phyloP scores from a whole-genome alignment of 2,888 invertebrate genomes.

The Abscondita cerata region DNA sequence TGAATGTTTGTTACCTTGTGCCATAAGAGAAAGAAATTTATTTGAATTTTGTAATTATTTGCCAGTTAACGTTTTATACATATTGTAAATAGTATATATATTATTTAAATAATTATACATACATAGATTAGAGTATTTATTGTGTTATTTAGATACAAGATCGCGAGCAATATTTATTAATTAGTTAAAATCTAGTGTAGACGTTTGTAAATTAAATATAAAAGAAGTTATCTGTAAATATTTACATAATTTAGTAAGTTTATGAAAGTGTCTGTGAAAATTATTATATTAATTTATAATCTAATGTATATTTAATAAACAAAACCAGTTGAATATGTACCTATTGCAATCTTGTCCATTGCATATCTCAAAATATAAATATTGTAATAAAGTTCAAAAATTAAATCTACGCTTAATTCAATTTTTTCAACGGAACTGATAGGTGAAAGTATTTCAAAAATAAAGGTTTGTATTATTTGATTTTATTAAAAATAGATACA shows the following conservation, averaged over 20 bases:
- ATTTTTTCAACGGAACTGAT: no score
- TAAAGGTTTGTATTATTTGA: no score
- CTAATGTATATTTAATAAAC: constrained; percentile 29
- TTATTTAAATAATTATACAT: constrained; percentile 23
- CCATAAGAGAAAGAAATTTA: constrained; percentile 25
- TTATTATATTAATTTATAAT: constrained; percentile 34
- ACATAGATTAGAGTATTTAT: constrained; percentile 43
- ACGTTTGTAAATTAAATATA: constrained; percentile 42
- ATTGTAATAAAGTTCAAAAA: constrained; percentile 33
- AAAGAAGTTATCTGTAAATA: constrained; percentile 36
- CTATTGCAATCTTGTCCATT: constrained; percentile 23
- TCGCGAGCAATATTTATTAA: constrained; percentile 50
- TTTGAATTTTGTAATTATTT: constrained; percentile 21
- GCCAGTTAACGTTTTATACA: constrained; percentile 8
- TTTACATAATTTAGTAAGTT: constrained; percentile 28
- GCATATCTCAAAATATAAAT: constrained; percentile 26
- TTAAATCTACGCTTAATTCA: no score
- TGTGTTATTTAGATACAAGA: constrained; percentile 33
- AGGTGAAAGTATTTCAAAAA: no score
- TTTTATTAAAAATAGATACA: no score
- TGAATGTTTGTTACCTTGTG: constrained; percentile 33
- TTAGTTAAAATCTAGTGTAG: constrained; percentile 40
- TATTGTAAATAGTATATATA: constrained; percentile 20
- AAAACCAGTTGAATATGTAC: constrained; percentile 29
- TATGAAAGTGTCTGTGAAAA: constrained; percentile 36